Evolutionary conservation across 2,113 vertebrate species (phyloP).

Genomic region (Pseudois nayaur): DNA sequence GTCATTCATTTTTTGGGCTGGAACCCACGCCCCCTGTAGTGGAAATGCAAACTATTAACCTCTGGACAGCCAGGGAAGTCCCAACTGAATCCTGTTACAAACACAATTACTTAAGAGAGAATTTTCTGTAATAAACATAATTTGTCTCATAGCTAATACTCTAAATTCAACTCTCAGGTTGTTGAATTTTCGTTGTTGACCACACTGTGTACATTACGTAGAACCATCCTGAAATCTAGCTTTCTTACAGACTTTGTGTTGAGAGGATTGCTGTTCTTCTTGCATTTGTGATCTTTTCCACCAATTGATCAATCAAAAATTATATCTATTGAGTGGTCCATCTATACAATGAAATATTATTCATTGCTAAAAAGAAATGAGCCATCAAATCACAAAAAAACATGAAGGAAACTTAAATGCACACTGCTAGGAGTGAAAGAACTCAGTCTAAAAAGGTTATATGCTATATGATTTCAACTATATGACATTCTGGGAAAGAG

Average conservation of each 20-base stretch:
- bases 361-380: conserved; percentile 44
- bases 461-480: neutral
- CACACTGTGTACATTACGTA: neutral
- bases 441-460: neutral
- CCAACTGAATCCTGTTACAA: conserved; percentile 33
- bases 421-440: neutral
- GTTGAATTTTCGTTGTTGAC: neutral
- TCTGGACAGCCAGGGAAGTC: neutral
- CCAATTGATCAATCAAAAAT: neutral
- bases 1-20: neutral
- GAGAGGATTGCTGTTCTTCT: neutral
- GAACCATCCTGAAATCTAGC: neutral
- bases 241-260: neutral
- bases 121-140: conserved; percentile 19
- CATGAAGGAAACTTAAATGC: neutral
- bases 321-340: neutral
- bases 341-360: conserved; percentile 1
- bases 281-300: neutral
- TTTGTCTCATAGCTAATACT: neutral
- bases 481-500: neutral
- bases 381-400: neutral
- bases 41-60: neutral
- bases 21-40: neutral
- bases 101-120: conserved; percentile 37
- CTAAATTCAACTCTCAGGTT: neutral